A percentile compares a stretch with the other conserved stretches of the same genome.
These are phyloP conservation scores for Agriopis aurantiaria DNA, from an alignment of 2,888 invertebrate genomes.

Conservation along the genomic window DNA sequence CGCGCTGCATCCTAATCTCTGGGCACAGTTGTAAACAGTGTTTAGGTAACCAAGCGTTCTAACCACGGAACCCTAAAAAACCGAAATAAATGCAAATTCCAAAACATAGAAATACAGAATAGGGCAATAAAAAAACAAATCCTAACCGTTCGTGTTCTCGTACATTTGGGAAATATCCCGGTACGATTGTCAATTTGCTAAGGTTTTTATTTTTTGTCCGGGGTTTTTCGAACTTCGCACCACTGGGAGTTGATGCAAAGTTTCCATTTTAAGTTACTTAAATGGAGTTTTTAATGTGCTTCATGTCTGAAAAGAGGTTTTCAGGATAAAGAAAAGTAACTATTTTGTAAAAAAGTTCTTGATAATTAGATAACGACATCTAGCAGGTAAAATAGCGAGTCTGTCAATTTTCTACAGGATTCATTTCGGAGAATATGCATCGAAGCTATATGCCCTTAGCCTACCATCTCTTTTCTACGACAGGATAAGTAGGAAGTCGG, in stretches of 20 bases:
- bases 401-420: no score
- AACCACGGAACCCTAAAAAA: slow-evolving; percentile 16
- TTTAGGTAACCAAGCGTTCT: neutral
- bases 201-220: slow-evolving; percentile 27
- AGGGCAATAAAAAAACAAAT: slow-evolving; percentile 37
- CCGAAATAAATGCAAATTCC: slow-evolving; percentile 31
- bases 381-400: no score
- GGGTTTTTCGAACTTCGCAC: slow-evolving; percentile 11
- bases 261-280: slow-evolving; percentile 27
- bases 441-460: no score
- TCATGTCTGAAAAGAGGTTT: slow-evolving; percentile 12
- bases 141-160: slow-evolving; percentile 29
- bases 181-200: slow-evolving; percentile 41
- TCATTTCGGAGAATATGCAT: no score
- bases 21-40: no score
- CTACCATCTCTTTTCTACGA: no score
- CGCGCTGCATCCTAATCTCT: no score
- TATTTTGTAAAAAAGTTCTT: no score
- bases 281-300: slow-evolving; percentile 30
- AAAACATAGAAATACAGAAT: slow-evolving; percentile 34
- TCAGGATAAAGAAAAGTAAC: neutral
- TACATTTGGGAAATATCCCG: slow-evolving; percentile 47
- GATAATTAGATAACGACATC: no score
- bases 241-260: slow-evolving; percentile 19
- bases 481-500: no score